These are phyloP conservation scores for Drosophila prolongata DNA, from an alignment of 2,888 invertebrate species.

Conservation along the genomic window DNA sequence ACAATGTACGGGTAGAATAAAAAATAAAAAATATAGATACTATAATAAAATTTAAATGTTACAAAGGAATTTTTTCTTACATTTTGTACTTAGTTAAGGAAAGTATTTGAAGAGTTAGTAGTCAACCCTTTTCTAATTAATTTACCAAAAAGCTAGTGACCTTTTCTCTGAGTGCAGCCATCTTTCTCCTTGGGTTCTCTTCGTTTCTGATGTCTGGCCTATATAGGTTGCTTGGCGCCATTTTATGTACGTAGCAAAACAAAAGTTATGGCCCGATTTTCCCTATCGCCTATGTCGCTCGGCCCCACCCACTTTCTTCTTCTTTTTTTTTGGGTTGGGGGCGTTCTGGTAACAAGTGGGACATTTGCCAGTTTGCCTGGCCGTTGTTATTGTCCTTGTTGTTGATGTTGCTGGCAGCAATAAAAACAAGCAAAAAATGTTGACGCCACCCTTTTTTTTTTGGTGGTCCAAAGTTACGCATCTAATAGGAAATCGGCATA, in stretches of 20 bases:
- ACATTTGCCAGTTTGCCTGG: conserved; percentile 71
- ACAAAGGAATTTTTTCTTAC: no score
- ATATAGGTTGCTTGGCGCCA: conserved; percentile 79
- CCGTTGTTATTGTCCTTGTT: conserved; percentile 54
- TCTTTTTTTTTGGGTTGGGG: conserved; percentile 20
- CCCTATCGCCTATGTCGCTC: conserved; percentile 39
- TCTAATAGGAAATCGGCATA: conserved; percentile 77
- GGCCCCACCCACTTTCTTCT: conserved; percentile 35
- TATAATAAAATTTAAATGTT: no score
- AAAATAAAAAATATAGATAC: no score
- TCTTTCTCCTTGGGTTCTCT: conserved; percentile 26
- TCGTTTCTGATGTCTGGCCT: conserved; percentile 66
- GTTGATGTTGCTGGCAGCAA: conserved; percentile 71
- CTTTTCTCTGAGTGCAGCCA: conserved; percentile 25
- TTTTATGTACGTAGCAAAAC: conserved; percentile 75
- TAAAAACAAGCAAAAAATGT: conserved; percentile 74
- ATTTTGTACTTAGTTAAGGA: background rate
- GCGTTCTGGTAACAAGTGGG: conserved; percentile 73
- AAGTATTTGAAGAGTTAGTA: background rate
- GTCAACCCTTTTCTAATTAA: background rate
- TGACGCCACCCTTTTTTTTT: conserved; percentile 76
- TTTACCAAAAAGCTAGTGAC: no score
- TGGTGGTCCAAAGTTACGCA: conserved; percentile 52
- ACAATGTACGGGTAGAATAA: no score
- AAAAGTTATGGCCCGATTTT: conserved; percentile 78